Evolutionary conservation across 2,888 invertebrate species (phyloP), one percentile per base, ranked within the genome.

Genomic region (Sipunculus nudus): DNA sequence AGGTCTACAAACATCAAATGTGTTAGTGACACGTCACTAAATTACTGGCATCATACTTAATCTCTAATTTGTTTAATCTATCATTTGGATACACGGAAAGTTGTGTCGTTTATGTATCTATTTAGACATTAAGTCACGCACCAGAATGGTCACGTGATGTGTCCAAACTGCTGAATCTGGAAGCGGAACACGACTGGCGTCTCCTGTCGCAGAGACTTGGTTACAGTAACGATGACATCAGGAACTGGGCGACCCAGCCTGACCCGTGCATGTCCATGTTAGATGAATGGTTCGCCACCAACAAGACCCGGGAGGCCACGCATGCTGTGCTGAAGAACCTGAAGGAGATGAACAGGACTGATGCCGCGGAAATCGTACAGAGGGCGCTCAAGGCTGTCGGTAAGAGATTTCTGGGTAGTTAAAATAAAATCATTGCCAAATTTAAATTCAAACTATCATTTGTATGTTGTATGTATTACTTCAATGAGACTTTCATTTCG

Each of bases 181-280:
- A 65, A 23, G 46, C 63, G 40, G 74, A 77, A n/a, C 69, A 74
- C 58, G 81, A 81, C 58, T 81, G 81, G 81, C 70, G 78, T 6
- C 64, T 81, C 29, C 63, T 81, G 39, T 76, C 77, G 26, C 70
- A 72, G 48, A 71, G 81, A n/a, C 74, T 81, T 31, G 78, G 77
- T 41, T 81, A 77, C 74, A 76, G 62, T 52, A 72, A 72, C 52
- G 78, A 77, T 54, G 81, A 81, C 65, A 75, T 81, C 29, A 66
- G 74, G 53, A 75, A 68, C 19, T 81, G 80, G 80, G 75, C 79
- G 2, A 75, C 74, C 45, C 78, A 78, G 52, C 57, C 74, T 21
- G 79, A 81, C 58, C 81, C 81, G 2, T 80, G 78, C 55, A 76
- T 81, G 78, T 71, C 76, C 4, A 53, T 81, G 64, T 67, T 82